A percentile compares a stretch with the other conserved stretches of the same genome.
Conservation (phyloP, 2,888 invertebrate genomes). For the Trachelus stipa region DNA sequence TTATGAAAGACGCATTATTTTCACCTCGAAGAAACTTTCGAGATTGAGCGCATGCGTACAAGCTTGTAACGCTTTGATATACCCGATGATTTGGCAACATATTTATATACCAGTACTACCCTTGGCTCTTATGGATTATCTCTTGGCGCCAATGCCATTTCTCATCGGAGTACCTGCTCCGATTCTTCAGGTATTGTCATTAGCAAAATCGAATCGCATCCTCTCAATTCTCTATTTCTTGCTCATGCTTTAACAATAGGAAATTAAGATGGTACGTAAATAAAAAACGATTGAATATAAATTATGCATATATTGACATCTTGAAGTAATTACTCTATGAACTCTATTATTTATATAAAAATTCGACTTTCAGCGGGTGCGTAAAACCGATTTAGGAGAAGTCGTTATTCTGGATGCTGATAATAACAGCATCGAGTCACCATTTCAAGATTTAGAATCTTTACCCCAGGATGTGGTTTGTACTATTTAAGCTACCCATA, state of each 20-base stretch:
- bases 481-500: constrained; percentile 15
- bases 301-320: neutral
- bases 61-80: constrained; percentile 93
- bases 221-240: neutral
- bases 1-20: constrained; percentile 92
- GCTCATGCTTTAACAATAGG: neutral
- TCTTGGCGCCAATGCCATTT: constrained; percentile 97
- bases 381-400: constrained; percentile 89
- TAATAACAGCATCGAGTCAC: constrained; percentile 84
- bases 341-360: constrained; percentile 6
- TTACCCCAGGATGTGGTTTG: constrained; percentile 91
- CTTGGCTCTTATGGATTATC: constrained; percentile 86
- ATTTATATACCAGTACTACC: constrained; percentile 97
- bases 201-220: neutral
- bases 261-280: constrained; percentile 2
- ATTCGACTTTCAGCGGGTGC: constrained; percentile 74
- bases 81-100: constrained; percentile 99
- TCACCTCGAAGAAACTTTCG: constrained; percentile 90
- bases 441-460: constrained; percentile 90
- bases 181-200: constrained; percentile 77
- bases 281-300: neutral
- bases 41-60: constrained; percentile 93
- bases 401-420: constrained; percentile 96
- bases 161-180: constrained; percentile 93
- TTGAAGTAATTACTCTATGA: constrained; percentile 7